Evolutionary conservation across 1,140 invertebrate species (phyloP), one percentile per base, ranked within the genome.

Genomic region (Planococcus citri): DNA sequence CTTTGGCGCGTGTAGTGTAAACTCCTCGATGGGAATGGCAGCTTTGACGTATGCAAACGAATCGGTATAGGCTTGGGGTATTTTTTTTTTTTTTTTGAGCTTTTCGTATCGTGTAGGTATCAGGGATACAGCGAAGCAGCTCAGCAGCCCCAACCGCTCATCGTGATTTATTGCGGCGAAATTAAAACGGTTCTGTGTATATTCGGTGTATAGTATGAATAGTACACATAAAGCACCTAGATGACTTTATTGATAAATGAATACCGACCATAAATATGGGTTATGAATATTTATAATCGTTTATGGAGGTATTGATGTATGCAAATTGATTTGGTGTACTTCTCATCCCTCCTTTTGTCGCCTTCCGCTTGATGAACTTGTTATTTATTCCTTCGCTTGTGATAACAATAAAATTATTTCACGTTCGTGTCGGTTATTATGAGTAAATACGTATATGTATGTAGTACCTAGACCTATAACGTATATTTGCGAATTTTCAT

Each of bases 281-380:
- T 51, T n/a, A 51, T 51, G 41, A 51, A 51, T 51, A 51, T 51
- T 51, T 20, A 51, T 51, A 51, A 51, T 51, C 41, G n/a, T 51
- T 51, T 51, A 51, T 51, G 41, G 17, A 51, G 41, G 41, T 20
- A 51, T 51, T 51, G 41, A 51, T 51, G 41, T 51, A 51, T 51
- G 41, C 41, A 51, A 51, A 51, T 51, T 51, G 41, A 51, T 51
- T 51, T 51, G 41, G 6, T 51, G 29, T 33, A 33, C 29, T 9
- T 9, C 17, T 51, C 17, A 4, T 4, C 41, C 29, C 29, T n/a
- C 29, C 4, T 33, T 33, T 33, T 12, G 41, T 14, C 41, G 41
- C 41, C 41, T 17, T 14, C 29, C 17, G 17, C 10, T 9, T 51
- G 41, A 51, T 51, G 41, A 51, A 51, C 41, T 51, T 20, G 41